Conservation (phyloP, 37 sponge, comb jelly and placozoan species). For the Corticium candelabrum region DNA sequence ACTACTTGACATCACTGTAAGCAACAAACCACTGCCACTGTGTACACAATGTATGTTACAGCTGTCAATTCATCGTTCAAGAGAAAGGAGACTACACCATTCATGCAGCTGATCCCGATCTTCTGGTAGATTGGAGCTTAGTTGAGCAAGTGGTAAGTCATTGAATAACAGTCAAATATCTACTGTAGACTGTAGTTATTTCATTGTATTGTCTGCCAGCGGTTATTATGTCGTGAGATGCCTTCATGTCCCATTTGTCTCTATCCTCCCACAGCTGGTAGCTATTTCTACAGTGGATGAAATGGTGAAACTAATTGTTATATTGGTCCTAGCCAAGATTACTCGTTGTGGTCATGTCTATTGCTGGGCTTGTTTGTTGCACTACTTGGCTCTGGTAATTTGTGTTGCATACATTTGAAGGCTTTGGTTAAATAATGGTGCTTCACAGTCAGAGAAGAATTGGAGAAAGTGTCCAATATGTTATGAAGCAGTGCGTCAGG, state of each 20-base stretch:
- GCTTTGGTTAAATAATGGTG: not conserved
- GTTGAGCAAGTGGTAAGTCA: slow-evolving; percentile 80
- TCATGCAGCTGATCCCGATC: slow-evolving; percentile 55
- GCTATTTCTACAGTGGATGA: not conserved
- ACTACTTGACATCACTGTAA: too few relatives aligned
- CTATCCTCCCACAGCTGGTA: slow-evolving; percentile 76
- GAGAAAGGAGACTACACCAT: slow-evolving; percentile 46
- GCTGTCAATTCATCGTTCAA: slow-evolving; percentile 78
- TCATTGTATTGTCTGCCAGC: slow-evolving; percentile 11
- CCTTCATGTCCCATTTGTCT: slow-evolving; percentile 89
- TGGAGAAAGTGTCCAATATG: slow-evolving; percentile 83
- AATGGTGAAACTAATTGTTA: too few relatives aligned
- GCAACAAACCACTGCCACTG: not conserved
- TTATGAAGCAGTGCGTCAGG: slow-evolving; percentile 50
- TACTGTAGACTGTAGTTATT: not conserved
- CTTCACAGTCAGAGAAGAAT: slow-evolving; percentile 37
- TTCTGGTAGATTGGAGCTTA: slow-evolving; percentile 59
- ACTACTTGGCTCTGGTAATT: slow-evolving; percentile 60
- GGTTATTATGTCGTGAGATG: slow-evolving; percentile 74
- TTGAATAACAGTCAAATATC: not conserved
- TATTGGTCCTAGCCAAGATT: slow-evolving; percentile 70
- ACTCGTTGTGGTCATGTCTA: slow-evolving; percentile 79
- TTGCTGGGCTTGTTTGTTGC: slow-evolving; percentile 72
- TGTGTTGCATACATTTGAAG: not conserved
- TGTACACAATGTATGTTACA: slow-evolving; percentile 11